Percentiles rank a stretch among this genome's conserved stretches.
These are phyloP conservation scores for Helicolenus hilgendorfi DNA, from an alignment of 2,797 vertebrate species.

Conservation along the genomic window DNA sequence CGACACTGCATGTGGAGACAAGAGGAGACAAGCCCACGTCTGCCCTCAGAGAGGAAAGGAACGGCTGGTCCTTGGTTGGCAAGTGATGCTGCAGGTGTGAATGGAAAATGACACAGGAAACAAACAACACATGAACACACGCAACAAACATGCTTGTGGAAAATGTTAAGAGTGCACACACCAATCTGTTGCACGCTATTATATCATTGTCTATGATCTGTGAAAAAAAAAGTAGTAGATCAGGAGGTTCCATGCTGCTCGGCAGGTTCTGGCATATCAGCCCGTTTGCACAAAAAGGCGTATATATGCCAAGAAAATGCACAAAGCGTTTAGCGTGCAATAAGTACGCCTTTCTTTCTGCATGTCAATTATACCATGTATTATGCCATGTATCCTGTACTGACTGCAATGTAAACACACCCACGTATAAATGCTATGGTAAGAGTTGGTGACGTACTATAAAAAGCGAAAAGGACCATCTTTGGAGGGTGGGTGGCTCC, in stretches of 20 bases:
- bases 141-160: background rate
- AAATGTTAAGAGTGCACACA: constrained; percentile 9
- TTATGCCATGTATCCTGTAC: too few relatives aligned
- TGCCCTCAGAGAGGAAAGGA: constrained; percentile 30
- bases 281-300: too few relatives aligned
- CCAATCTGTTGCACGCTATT: constrained; percentile 19
- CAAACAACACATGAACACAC: constrained; percentile 12
- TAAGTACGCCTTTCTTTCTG: too few relatives aligned
- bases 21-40: constrained; percentile 61
- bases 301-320: too few relatives aligned
- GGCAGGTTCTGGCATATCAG: background rate
- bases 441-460: too few relatives aligned
- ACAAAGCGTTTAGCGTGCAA: too few relatives aligned
- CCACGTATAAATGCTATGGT: too few relatives aligned
- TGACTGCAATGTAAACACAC: too few relatives aligned
- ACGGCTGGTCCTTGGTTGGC: background rate
- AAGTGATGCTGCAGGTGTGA: constrained; percentile 24
- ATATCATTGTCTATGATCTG: constrained; percentile 34
- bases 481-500: too few relatives aligned
- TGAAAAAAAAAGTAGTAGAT: background rate
- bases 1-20: constrained; percentile 44
- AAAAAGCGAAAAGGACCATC: too few relatives aligned
- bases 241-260: background rate
- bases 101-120: constrained; percentile 23
- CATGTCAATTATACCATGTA: too few relatives aligned